Evolutionary conservation across 2,888 invertebrate species (phyloP), one percentile per base, ranked within the genome.

Genomic region (Leptopilina drosophilae): DNA sequence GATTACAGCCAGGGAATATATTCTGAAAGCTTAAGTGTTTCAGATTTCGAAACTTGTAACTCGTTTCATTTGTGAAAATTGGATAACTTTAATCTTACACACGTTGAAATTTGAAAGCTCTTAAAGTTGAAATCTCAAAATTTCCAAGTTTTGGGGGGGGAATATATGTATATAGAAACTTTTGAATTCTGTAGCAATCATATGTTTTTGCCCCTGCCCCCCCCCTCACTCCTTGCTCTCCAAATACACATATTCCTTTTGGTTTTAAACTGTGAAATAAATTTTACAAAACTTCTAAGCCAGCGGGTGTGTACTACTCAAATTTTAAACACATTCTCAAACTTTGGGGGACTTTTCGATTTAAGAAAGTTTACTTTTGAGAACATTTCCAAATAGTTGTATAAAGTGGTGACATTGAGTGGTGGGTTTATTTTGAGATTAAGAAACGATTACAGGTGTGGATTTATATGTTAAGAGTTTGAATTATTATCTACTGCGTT

Each of bases 11-110:
- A 49, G 49, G 15, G 20, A 12, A 49, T 9, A 49, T 42, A 49
- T 49, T 49, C 67, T 67, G 49, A 67, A 67, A 49, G 26, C 49
- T 49, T 12, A 20, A 67, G 20, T 49, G 46, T 67, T 67, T 67
- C 5, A 20, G 46, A 20, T 67, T 46, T 67, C 49, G 67, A 20
- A 67, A 67, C 46, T 49, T 67, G 46, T 49, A 26, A 46, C 20
- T 49, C 46, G 12, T 49, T 67, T 14, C 14, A 49, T 20, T 67
- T 67, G 6, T 26, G 49, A 49, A 26, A 67, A 49, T 67, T 20
- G 62, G 62, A 62, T 62, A 62, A 62, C 62, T 62, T 62, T 62
- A 62, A 62, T 62, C 62, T 62, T 9, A 20, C 62, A 62, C 14
- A 8, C 20, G 62, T 62, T 62, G 62, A 62, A 62, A 62, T 62